Evolutionary conservation across 2,797 vertebrate species (phyloP).

Genomic region (Pseudochaenichthys georgianus): DNA sequence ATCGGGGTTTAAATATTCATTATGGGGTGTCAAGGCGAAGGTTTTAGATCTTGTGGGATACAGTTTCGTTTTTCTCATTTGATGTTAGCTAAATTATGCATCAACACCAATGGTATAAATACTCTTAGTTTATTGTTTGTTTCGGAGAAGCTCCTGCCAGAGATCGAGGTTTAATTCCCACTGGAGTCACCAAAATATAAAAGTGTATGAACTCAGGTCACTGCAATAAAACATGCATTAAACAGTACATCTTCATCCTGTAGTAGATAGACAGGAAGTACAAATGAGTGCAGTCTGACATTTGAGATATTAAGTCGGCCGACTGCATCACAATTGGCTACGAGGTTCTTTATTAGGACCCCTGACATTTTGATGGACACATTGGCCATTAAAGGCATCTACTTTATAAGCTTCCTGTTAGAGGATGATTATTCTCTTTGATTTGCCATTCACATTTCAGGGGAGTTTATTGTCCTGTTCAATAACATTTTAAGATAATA

Average conservation of each 20-base stretch:
- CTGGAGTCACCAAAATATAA: neutral
- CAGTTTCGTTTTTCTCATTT: slow-evolving; percentile 60
- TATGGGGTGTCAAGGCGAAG: slow-evolving; percentile 67
- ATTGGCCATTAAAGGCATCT: slow-evolving; percentile 3
- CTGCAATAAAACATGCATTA: neutral
- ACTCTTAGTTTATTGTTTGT: slow-evolving; percentile 33
- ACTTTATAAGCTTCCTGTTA: slow-evolving; percentile 5
- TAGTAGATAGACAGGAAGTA: slow-evolving; percentile 4
- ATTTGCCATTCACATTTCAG: neutral
- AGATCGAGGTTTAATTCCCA: slow-evolving; percentile 18
- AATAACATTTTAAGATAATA: neutral
- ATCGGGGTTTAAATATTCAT: slow-evolving; percentile 78
- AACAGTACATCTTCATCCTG: neutral
- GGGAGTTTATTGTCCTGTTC: neutral
- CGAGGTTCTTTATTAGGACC: slow-evolving; percentile 12
- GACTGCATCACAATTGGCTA: neutral
- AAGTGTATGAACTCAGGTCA: slow-evolving; percentile 4
- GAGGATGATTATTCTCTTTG: neutral
- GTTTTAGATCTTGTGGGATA: slow-evolving; percentile 68
- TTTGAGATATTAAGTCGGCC: slow-evolving; percentile 16
- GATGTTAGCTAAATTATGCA: slow-evolving; percentile 75
- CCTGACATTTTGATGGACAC: slow-evolving; percentile 35
- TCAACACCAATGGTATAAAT: slow-evolving; percentile 65
- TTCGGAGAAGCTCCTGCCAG: slow-evolving; percentile 4
- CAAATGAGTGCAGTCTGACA: slow-evolving; percentile 22